phyloP scores from a whole-genome alignment of 2,797 vertebrate genomes.

The Lacerta viridis region DNA sequence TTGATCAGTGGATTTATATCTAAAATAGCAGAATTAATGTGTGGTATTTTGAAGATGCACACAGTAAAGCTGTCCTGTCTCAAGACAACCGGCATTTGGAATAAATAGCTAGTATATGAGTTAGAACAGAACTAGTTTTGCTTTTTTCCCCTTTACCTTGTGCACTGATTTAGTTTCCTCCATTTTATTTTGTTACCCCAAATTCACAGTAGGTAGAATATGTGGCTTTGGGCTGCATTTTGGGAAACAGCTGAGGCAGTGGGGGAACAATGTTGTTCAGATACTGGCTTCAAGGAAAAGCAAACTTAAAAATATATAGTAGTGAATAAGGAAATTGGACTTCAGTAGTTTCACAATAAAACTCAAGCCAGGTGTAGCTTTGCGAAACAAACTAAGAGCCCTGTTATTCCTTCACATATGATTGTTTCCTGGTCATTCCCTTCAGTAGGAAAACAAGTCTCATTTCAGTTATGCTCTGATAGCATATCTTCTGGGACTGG shows the following conservation, averaged over 20 bases:
- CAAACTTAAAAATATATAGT: neutral
- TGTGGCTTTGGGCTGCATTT: neutral
- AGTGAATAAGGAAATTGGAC: neutral
- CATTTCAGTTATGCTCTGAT: neutral
- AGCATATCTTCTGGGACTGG: neutral
- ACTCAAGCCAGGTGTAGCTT: neutral
- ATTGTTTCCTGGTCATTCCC: neutral
- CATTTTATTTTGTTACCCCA: neutral
- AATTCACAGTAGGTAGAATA: neutral
- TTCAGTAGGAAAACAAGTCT: neutral
- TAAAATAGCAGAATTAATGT: neutral
- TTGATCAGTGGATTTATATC: neutral
- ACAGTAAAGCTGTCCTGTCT: neutral
- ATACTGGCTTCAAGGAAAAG: neutral
- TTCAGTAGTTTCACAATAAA: neutral
- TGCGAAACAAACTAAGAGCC: neutral
- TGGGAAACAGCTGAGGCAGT: neutral
- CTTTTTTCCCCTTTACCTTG: too few species aligned
- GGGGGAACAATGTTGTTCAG: neutral
- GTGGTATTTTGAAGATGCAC: constrained; percentile 1
- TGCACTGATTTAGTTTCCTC: neutral
- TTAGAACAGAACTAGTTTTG: neutral
- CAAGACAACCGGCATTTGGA: neutral
- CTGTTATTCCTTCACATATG: neutral
- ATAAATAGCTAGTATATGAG: neutral